These are phyloP conservation scores for Erythrocercus mccallii DNA, from an alignment of 2,113 vertebrate genomes.

Conservation along the genomic window DNA sequence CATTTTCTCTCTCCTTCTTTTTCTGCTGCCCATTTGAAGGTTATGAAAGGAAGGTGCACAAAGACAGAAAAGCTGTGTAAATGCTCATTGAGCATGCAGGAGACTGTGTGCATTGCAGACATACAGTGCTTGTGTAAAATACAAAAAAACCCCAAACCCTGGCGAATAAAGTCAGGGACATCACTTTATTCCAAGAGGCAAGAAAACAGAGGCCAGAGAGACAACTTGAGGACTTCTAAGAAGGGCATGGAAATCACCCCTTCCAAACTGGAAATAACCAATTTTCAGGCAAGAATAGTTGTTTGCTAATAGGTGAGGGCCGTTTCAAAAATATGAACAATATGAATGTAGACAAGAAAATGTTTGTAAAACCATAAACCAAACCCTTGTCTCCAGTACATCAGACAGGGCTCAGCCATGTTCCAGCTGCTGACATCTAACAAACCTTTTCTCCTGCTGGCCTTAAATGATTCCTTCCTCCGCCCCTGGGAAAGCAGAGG, in stretches of 20 bases:
- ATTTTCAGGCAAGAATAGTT: background rate
- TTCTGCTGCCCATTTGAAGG: rapidly evolving
- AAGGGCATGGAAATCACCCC: background rate
- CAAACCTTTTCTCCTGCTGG: background rate
- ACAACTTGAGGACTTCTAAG: background rate
- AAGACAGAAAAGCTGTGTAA: background rate
- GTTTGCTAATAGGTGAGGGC: background rate
- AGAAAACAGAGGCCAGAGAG: background rate
- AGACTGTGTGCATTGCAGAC: background rate
- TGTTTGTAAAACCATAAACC: background rate
- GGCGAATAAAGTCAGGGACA: background rate
- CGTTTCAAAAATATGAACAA: background rate
- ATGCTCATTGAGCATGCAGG: background rate
- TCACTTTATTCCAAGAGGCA: background rate
- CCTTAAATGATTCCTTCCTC: background rate
- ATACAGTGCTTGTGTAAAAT: background rate
- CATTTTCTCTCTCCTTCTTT: background rate
- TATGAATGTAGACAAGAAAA: too few relatives aligned
- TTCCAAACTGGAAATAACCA: background rate
- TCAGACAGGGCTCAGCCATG: background rate
- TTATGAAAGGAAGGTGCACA: background rate
- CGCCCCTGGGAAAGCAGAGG: background rate
- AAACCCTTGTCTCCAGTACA: background rate
- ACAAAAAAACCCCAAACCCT: background rate
- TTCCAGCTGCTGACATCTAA: background rate